These are phyloP conservation scores for Osmerus eperlanus DNA, from an alignment of 2,113 vertebrate species.

Conservation along the genomic window DNA sequence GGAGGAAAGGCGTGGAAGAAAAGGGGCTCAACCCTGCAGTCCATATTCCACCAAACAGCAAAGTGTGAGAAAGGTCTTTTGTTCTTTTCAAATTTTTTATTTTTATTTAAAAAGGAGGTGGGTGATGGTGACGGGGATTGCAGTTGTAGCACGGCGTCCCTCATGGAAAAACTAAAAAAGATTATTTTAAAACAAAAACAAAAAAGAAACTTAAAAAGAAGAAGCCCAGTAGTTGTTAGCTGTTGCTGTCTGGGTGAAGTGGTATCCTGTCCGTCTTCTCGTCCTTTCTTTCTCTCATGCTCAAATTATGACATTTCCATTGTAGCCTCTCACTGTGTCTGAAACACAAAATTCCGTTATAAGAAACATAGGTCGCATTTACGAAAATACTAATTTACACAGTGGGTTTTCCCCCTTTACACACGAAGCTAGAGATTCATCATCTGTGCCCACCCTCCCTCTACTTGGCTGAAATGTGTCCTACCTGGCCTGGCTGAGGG, in stretches of 20 bases:
- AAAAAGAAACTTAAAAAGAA: constrained; percentile 8
- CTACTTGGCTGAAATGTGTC: constrained; percentile 1
- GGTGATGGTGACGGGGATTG: not conserved
- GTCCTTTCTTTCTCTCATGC: not conserved
- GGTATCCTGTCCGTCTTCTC: constrained; percentile 11
- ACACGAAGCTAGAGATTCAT: not conserved
- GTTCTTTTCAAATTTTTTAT: constrained; percentile 43
- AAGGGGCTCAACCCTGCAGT: not conserved
- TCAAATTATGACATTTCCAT: not conserved
- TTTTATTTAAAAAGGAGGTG: constrained; percentile 34
- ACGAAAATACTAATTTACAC: not conserved
- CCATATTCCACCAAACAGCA: constrained; percentile 18
- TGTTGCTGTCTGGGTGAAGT: constrained; percentile 11
- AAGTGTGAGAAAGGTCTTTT: constrained; percentile 26
- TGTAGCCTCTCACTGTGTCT: constrained; percentile 47
- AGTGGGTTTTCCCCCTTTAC: constrained; percentile 54
- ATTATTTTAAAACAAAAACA: not conserved
- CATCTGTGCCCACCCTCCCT: not conserved
- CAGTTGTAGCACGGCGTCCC: constrained; percentile 8
- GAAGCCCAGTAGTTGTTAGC: constrained; percentile 21
- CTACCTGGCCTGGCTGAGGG: constrained; percentile 79
- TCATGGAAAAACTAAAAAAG: constrained; percentile 13
- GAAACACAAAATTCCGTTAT: constrained; percentile 15
- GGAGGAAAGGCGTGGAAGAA: constrained; percentile 4
- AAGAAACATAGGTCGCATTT: not conserved